Evolutionary conservation across 2,797 vertebrate genomes (phyloP).

Genomic region (Scleropages formosus): DNA sequence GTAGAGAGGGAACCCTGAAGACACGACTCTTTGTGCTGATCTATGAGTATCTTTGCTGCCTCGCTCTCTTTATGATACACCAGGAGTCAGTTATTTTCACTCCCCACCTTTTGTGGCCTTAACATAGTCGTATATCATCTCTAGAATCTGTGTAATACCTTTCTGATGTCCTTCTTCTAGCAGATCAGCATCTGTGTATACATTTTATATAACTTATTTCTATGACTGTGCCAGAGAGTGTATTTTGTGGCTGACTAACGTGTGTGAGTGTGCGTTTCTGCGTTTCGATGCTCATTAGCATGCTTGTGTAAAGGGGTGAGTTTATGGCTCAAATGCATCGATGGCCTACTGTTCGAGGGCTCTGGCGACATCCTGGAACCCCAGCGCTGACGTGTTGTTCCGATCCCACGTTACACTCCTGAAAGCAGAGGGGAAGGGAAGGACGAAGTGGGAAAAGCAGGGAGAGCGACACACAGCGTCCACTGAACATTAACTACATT

Average conservation of each 20-base stretch:
- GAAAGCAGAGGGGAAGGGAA: slow-evolving; percentile 28
- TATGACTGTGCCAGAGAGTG: too few relatives aligned
- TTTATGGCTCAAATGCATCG: slow-evolving; percentile 21
- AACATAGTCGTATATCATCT: too few relatives aligned
- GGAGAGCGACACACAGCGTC: not conserved
- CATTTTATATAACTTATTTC: too few relatives aligned
- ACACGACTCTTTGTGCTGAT: too few relatives aligned
- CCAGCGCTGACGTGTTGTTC: slow-evolving; percentile 81
- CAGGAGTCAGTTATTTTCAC: too few relatives aligned
- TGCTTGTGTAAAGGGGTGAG: slow-evolving; percentile 37
- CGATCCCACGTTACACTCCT: slow-evolving; percentile 90
- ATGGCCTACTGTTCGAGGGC: slow-evolving; percentile 84
- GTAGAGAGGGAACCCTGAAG: too few relatives aligned
- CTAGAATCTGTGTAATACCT: too few relatives aligned
- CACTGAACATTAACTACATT: not conserved
- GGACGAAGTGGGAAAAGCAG: slow-evolving; percentile 38
- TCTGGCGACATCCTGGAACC: slow-evolving; percentile 84
- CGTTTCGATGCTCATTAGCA: slow-evolving; percentile 14
- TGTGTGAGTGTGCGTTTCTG: slow-evolving; percentile 17
- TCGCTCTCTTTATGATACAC: too few relatives aligned
- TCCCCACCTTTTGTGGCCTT: too few relatives aligned
- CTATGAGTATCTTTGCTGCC: too few relatives aligned
- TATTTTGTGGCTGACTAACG: not conserved
- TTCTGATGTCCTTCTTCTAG: too few relatives aligned
- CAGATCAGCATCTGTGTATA: too few relatives aligned